Evolutionary conservation across 2,797 vertebrate genomes (phyloP), one percentile per base, ranked within the genome.

Genomic region (Anniella stebbinsi): DNA sequence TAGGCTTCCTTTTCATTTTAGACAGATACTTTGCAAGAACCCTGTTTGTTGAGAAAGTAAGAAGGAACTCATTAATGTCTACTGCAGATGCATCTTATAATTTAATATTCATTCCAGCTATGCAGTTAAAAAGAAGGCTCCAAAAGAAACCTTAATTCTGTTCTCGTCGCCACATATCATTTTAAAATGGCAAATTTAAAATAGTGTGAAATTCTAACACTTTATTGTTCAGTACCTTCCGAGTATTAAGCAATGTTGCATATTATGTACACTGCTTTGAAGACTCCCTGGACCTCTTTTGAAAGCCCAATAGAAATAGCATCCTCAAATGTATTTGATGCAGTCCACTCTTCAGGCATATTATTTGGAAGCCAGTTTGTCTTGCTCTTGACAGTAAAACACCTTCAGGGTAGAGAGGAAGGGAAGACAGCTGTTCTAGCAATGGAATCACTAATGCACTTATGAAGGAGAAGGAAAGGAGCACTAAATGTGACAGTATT

Each of bases 371-470:
- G 87, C 85, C 90, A 92, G 48, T 8, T 41, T 92, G 87, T 36
- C 80, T 88, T 0, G 0, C 3, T 17, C 70, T 93, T 33, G 81
- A 85, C 60, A 77, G 83, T 81, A 86, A 89, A 92, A 85, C 73
- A 81, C 36, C 78, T 94, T 90, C n/a, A 2, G n/a, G 92, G 45
- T 0, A 85, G 88, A 92, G 4, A 80, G 88, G 66, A 83, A 83
- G 82, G 70, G 87, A 93, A 93, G 89, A 84, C 88, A 83, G 66
- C 72, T 92, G 91, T 90, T 92, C 90, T 84, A 78, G 76, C 85
- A 94, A 45, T 89, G 92, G 83, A 88, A 92, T 90, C 78, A 3
- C 69, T 93, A 94, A 94, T 91, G 80, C 89, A 91, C 88, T 89
- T 90, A 90, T 83, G 0, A 57, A 77, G 17, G 51, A 63, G 33